Evolutionary conservation across 2,888 invertebrate genomes (phyloP).

Genomic region (Cetonia aurata): DNA sequence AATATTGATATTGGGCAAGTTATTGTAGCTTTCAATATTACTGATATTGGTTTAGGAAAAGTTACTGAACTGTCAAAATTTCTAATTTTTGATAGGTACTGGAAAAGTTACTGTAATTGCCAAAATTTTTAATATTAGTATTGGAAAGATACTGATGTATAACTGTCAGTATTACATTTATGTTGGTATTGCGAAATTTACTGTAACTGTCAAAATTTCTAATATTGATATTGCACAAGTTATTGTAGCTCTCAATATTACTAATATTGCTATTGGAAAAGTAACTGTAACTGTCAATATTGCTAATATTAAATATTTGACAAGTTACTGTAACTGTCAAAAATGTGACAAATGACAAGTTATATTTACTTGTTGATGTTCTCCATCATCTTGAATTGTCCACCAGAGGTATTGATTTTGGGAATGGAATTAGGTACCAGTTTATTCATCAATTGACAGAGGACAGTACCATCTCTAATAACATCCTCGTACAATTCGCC

Average conservation of each 20-base stretch:
- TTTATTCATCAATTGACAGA: slow-evolving; percentile 96
- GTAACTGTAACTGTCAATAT: too few species aligned
- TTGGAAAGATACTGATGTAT: too few species aligned
- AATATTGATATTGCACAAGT: too few species aligned
- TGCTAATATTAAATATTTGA: too few species aligned
- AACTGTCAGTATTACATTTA: neutral
- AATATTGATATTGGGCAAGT: too few species aligned
- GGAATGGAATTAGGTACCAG: slow-evolving; percentile 87
- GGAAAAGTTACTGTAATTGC: too few species aligned
- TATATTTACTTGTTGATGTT: slow-evolving; percentile 91
- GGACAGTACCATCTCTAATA: slow-evolving; percentile 90
- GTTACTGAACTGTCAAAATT: neutral
- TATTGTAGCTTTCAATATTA: neutral
- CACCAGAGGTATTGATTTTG: slow-evolving; percentile 94
- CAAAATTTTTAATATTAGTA: neutral
- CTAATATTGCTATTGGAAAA: too few species aligned
- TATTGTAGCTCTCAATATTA: too few species aligned
- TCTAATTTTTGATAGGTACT: neutral
- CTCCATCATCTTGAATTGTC: slow-evolving; percentile 99
- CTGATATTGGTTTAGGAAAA: neutral
- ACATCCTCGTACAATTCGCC: slow-evolving; percentile 88
- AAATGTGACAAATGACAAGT: neutral
- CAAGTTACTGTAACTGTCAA: neutral
- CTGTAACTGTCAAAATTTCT: too few species aligned
- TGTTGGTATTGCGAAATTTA: too few species aligned